Percentiles rank a stretch among this genome's conserved stretches.
phyloP scores from a whole-genome alignment of 2,797 vertebrate genomes.

The Antrozous pallidus region DNA sequence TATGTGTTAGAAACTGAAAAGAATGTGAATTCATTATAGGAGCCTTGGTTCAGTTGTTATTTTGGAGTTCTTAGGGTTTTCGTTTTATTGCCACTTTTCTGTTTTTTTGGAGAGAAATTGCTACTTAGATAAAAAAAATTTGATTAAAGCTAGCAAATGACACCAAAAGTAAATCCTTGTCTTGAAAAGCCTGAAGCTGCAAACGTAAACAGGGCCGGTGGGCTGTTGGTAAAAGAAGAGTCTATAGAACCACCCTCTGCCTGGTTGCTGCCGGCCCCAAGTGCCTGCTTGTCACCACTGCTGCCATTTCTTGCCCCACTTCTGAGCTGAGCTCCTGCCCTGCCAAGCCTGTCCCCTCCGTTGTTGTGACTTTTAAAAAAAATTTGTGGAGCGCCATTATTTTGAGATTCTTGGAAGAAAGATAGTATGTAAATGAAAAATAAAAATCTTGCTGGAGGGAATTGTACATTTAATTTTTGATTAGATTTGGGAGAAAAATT shows the following conservation, averaged over 20 bases:
- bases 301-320: constrained; percentile 37
- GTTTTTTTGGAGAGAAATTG: background rate
- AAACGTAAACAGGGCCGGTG: background rate
- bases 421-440: constrained; percentile 70
- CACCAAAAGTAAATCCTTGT: background rate
- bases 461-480: constrained; percentile 47
- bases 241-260: background rate
- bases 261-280: accelerated
- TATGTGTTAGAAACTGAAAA: constrained; percentile 10
- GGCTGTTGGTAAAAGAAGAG: background rate
- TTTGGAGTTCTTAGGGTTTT: background rate
- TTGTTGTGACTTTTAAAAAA: background rate
- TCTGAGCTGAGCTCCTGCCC: background rate
- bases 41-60: background rate
- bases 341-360: background rate
- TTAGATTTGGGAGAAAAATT: constrained; percentile 38
- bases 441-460: constrained; percentile 64
- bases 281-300: background rate
- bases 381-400: constrained; percentile 55
- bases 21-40: background rate
- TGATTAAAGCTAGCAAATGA: background rate
- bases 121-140: background rate
- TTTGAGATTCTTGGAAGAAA: constrained; percentile 69
- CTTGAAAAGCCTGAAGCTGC: background rate
- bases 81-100: background rate